Evolutionary conservation across 2,113 vertebrate species (phyloP), one percentile per base, ranked within the genome.

Genomic region (Gasterosteus aculeatus): DNA sequence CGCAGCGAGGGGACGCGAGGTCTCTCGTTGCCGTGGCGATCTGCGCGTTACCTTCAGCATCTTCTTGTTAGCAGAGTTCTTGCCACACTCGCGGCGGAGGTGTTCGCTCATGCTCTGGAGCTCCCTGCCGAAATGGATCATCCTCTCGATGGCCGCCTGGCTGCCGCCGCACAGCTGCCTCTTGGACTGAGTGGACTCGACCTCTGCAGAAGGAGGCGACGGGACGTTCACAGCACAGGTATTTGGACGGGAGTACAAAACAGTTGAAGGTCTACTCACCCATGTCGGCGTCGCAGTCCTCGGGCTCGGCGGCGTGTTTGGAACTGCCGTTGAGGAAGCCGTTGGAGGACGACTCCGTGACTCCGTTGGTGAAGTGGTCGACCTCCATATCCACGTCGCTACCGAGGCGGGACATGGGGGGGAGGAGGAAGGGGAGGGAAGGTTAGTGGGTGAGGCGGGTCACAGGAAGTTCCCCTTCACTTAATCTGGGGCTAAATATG

Each of bases 81-180:
- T 99, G 90, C 98, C 97, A 68, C 97, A 97, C 85, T 99, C 96
- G 62, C 97, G 95, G 87, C 98, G 96, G 41, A 99, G 94, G n/a
- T 97, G 97, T 84, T 99, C 97, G 0, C 97, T 99, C 97, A 99
- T 98, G 5, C 97, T 96, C 92, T 99, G 98, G 60, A 99, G 89
- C 90, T 99, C 98, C 86, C 98, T 94, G 78, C 98, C 98, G 72
- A 99, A 99, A 76, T 97, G 97, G 92, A 99, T 99, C 98, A 99
- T 99, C 64, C 97, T 95, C 91, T 99, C 98, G 16, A 99, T 96
- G 69, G 98, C 98, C 0, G 97, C 97, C 85, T 98, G 97, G 91
- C 98, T 99, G 60, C 98, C 98, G 5, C 98, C 98, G 16, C 98
- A 99, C 7, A 99, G 89, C 92, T 99, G 98, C 68, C 97, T 95